Base-by-base conservation (phyloP, 2,888 invertebrate species). In the Thalpophila matura region DNA sequence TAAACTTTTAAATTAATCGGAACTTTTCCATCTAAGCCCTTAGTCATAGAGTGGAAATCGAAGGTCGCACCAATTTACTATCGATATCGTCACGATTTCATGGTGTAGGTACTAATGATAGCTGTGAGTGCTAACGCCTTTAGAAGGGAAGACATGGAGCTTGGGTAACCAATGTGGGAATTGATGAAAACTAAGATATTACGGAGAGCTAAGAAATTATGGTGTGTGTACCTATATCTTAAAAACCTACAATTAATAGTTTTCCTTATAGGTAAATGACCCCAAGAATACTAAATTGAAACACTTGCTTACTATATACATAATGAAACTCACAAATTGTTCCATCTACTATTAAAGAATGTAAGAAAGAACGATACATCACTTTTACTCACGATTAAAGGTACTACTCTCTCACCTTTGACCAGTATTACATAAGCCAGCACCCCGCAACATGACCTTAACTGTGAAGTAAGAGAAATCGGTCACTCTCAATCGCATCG, bases 81-180 rank as follows among this genome's bases (percentile, higher is more conserved):
- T 58, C 57, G 74, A 63, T 60, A 45, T 58, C 57, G 74, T 72
- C 79, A 79, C 80, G 80, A 80, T 33, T 74, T 35, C 47, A 65
- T 67, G 65, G 74, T 63, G 69, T 75, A n/a, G n/a, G n/a, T n/a
- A n/a, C n/a, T n/a, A 77, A 74, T 74, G 66, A 50, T 56, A 60
- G 49, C 18, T 59, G 35, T 56, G 37, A 26, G 49, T 72, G 33
- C 50, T 65, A 58, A 54, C 51, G 27, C n/a, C 7, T 62, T 72
- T 79, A 75, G 60, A 79, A 77, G 72, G 77, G 59, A 60, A 51
- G 51, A 47, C 37, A 9, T 35, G n/a, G 20, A 42, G 12, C 18
- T 9, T 35, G 14, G 3, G 27, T 20, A n/a, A 18, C 7, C 1
- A 4, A 26, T n/a, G 18, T 33, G 5, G 18, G 37, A 16, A 18